Evolutionary conservation across 2,888 invertebrate species (phyloP).

Genomic region (Xanthia togata): DNA sequence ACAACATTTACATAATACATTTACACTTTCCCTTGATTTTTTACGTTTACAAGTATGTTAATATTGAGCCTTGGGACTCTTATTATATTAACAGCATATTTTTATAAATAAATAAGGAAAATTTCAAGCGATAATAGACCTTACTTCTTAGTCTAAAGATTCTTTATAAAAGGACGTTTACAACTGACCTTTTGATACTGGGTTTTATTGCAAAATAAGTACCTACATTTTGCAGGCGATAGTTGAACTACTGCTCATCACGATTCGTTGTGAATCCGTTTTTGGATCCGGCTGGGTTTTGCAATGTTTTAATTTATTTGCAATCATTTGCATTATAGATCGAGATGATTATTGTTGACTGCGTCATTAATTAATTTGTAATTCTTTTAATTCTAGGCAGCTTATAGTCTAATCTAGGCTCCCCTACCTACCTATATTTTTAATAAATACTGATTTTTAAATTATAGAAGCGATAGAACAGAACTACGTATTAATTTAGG

Average conservation of each 20-base stretch:
- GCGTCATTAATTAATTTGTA: not conserved
- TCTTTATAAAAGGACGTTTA: slow-evolving; percentile 12
- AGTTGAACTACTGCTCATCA: slow-evolving; percentile 51
- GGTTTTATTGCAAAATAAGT: slow-evolving; percentile 50
- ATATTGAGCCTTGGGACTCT: slow-evolving; percentile 41
- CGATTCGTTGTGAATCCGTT: slow-evolving; percentile 47
- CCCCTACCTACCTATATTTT: not conserved
- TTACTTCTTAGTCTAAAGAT: slow-evolving; percentile 2
- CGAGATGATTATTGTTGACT: slow-evolving; percentile 6
- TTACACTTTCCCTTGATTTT: slow-evolving; percentile 63
- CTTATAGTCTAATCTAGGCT: not conserved
- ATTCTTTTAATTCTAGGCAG: not conserved
- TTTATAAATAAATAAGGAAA: slow-evolving; percentile 1
- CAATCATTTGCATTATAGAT: slow-evolving; percentile 4
- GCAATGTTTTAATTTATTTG: slow-evolving; percentile 39
- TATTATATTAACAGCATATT: not conserved
- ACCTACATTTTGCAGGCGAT: slow-evolving; percentile 35
- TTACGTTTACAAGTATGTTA: slow-evolving; percentile 44
- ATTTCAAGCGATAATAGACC: slow-evolving; percentile 12
- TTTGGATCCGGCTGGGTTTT: slow-evolving; percentile 54
- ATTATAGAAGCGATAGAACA: not conserved
- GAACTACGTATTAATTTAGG: not conserved
- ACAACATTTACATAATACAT: slow-evolving; percentile 60
- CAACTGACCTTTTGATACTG: slow-evolving; percentile 33
- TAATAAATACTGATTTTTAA: not conserved